These are phyloP conservation scores for Athrips mouffetella DNA, from an alignment of 2,888 invertebrate species.

Conservation along the genomic window DNA sequence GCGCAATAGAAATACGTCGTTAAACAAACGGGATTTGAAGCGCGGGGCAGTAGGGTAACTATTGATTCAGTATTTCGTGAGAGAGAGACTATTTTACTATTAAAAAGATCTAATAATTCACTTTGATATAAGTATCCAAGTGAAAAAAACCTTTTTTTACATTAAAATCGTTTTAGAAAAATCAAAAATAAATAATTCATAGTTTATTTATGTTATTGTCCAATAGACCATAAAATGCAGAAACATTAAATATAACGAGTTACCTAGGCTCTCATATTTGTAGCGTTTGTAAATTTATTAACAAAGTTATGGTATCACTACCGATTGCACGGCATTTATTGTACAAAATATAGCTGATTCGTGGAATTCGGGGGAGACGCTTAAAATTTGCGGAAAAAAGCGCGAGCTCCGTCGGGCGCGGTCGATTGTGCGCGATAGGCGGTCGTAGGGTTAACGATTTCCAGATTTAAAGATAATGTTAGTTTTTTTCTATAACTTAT, in stretches of 20 bases:
- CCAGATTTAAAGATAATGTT: slow-evolving; percentile 4
- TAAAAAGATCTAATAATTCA: too few relatives aligned
- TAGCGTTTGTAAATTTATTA: not conserved
- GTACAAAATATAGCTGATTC: slow-evolving; percentile 66
- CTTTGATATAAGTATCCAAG: too few relatives aligned
- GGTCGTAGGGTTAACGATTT: slow-evolving; percentile 36
- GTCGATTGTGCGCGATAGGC: slow-evolving; percentile 55
- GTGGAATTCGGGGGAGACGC: slow-evolving; percentile 57
- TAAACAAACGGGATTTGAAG: slow-evolving; percentile 60
- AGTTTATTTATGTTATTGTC: too few relatives aligned
- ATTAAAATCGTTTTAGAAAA: too few relatives aligned
- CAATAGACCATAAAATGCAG: too few relatives aligned
- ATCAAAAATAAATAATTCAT: too few relatives aligned
- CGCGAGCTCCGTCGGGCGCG: slow-evolving; percentile 44
- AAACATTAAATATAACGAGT: too few relatives aligned
- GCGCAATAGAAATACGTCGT: slow-evolving; percentile 66
- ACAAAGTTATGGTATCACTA: not conserved
- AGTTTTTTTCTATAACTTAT: too few relatives aligned
- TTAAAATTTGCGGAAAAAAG: slow-evolving; percentile 73
- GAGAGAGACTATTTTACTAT: too few relatives aligned
- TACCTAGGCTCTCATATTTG: too few relatives aligned
- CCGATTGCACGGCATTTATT: slow-evolving; percentile 50
- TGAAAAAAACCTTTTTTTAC: too few relatives aligned
- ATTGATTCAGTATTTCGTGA: not conserved
- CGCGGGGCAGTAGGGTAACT: slow-evolving; percentile 7